Evolutionary conservation across 2,113 vertebrate species (phyloP), one percentile per base, ranked within the genome.

Genomic region (Rhea americana): DNA sequence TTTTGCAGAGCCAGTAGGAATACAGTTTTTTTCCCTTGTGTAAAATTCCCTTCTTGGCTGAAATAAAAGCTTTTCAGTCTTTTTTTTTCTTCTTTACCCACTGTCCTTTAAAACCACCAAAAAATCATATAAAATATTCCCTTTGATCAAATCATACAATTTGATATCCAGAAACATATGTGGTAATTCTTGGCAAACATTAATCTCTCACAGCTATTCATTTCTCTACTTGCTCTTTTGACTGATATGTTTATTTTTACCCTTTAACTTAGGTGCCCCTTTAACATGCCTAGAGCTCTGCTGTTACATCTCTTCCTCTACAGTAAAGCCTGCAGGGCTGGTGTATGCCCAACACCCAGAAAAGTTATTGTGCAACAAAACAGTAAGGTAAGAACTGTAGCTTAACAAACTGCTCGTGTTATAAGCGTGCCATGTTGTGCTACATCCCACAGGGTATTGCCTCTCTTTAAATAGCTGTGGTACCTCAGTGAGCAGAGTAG

Each of bases 341-440:
- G 5, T 68, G 19, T 20, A 13, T 19, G 11, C 30, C 32, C 5
- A 0, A 5, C 73, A 78, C 3, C 50, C 25, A n/a, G 1, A 13
- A 5, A 71, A 41, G 11, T n/a, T 28, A 41, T 20, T 66, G 55
- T 76, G 78, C 39, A 89, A 45, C 16, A 0, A 0, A 26, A 1
- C 6, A 30, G 7, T 2, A 37, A 62, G 28, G 32, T 37, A 15
- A 82, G 37, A 63, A 0, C 15, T 47, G 41, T 30, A 47, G 16
- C 9, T 62, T 37, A 48, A 59, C 28, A 21, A 19, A 9, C 3
- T n/a, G 4, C 13, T 15, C n/a, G 2, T 0, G 0, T 56, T 55
- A 4, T 0, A 1, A 12, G 30, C 0, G 1, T 39, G 62, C 28
- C 65, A 51, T 39, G 25, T 0, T 0, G 24, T 0, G 0, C 37